Base-by-base conservation (phyloP, 2,888 invertebrate genomes). In the Mesorhabditis spiculigera region DNA sequence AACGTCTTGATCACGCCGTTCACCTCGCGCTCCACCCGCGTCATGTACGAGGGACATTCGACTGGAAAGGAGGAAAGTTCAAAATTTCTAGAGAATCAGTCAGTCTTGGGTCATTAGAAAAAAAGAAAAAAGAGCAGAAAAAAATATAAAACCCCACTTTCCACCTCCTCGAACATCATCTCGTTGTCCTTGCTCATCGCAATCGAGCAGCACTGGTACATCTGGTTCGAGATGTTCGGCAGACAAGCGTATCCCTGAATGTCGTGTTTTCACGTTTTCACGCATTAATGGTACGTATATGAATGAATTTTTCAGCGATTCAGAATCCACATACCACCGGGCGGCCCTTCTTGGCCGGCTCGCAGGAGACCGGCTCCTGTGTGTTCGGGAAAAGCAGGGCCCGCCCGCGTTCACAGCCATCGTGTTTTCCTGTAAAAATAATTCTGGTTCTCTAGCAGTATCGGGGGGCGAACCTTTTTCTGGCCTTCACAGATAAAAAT, bases 201-300 rank as follows among this genome's bases (percentile, higher is more conserved):
- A 3, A 76, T 75, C 0, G 78, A 78, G 61, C 78, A 78, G 63
- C 78, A 78, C 62, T 78, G 78, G 68, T 71, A 74, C 43, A 66
- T 69, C 69, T 72, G 70, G 13, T 72, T 65, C 10, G 8, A 13
- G 58, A 50, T 10, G n/a, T 50, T 50, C 10, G 58, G 58, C 10
- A 50, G 58, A 3, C 58, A 50, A 50, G 58, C 58, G n/a, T 50
- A 50, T 10, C 58, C 58, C 58, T 50, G n/a, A 50, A 50, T 13
- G 28, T 28, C 28, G 28, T 28, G 1, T 28, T 28, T 28, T 28
- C 28, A 28, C 28, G 28, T 28, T 28, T 28, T 28, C 28, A 28
- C 28, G 3, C 28, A 28, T 28, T 28, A 28, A 28, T 28, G 28
- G 1, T 28, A 3, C 28, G 28, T 28, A 28, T 50, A n/a, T n/a